These are phyloP conservation scores for Hypanus sabinus DNA, from an alignment of 2,113 vertebrate genomes.

Conservation along the genomic window DNA sequence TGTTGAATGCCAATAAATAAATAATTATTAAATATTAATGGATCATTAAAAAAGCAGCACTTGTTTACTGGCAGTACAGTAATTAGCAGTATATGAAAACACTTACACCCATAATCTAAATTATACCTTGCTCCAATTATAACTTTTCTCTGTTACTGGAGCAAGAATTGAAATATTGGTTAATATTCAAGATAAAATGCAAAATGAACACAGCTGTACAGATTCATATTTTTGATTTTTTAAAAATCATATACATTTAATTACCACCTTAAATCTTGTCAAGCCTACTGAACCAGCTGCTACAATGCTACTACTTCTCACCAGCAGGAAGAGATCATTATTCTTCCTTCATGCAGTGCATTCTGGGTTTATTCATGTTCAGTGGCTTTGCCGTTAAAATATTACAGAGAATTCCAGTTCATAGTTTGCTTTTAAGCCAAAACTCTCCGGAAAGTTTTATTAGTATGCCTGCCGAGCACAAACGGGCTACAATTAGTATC, in stretches of 20 bases:
- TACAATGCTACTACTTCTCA: not conserved
- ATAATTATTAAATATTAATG: not conserved
- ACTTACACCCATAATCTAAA: not conserved
- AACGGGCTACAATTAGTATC: not conserved
- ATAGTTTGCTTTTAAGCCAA: slow-evolving; percentile 28
- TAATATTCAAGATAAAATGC: not conserved
- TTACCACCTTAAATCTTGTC: not conserved
- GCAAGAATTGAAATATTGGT: not conserved
- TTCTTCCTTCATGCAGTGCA: not conserved
- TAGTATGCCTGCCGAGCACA: not conserved
- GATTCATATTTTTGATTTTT: too few species aligned
- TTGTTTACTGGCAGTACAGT: not conserved
- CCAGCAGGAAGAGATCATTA: slow-evolving; percentile 13
- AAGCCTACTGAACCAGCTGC: not conserved
- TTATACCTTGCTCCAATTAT: not conserved
- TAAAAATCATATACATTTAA: not conserved
- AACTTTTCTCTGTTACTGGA: not conserved
- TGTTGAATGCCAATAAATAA: too few species aligned
- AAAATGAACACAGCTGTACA: not conserved
- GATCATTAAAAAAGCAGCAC: not conserved
- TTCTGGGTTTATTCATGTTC: slow-evolving; percentile 26
- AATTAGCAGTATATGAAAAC: not conserved
- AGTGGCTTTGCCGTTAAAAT: not conserved
- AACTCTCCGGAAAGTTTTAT: slow-evolving; percentile 33
- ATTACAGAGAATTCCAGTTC: slow-evolving; percentile 29